Evolutionary conservation across 2,113 vertebrate species (phyloP).

Genomic region (Hippocampus barbouri): DNA sequence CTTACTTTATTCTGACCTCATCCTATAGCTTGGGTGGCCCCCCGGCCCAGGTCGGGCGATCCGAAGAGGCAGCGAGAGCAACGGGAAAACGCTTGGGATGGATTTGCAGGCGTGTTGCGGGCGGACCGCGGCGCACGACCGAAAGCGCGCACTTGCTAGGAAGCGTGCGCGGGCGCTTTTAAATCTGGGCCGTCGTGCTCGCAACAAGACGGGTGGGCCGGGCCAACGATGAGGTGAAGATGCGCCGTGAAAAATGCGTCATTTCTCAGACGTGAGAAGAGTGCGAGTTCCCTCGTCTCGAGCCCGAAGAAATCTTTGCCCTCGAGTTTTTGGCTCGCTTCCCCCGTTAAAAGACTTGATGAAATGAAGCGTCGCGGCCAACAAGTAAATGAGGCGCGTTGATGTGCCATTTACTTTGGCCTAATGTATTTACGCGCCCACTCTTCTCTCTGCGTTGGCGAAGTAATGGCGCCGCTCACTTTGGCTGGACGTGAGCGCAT

Average conservation of each 20-base stretch:
- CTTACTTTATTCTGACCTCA: slow-evolving; percentile 36
- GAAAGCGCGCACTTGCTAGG: too few species aligned
- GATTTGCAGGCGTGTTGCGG: slow-evolving; percentile 4
- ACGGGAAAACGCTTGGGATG: background rate
- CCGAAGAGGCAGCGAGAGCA: slow-evolving; percentile 17
- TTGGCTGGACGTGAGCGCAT: background rate
- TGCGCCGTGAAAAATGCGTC: too few species aligned
- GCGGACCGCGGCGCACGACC: background rate
- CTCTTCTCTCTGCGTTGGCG: background rate
- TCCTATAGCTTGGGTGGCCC: slow-evolving; percentile 41
- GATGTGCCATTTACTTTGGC: slow-evolving; percentile 11
- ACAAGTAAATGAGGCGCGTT: slow-evolving; percentile 40
- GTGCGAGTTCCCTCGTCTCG: too few species aligned
- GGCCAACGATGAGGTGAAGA: too few species aligned
- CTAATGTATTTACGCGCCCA: slow-evolving; percentile 29
- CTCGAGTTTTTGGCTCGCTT: too few species aligned
- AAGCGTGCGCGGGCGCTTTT: too few species aligned
- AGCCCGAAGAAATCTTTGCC: too few species aligned
- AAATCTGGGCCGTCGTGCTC: too few species aligned
- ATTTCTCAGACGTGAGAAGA: too few species aligned
- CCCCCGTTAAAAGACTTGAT: background rate
- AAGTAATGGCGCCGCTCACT: background rate
- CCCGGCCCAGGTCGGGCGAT: slow-evolving; percentile 19
- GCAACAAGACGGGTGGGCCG: too few species aligned
- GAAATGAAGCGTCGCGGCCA: slow-evolving; percentile 36